Evolutionary conservation across 1,140 invertebrate genomes (phyloP), one percentile per base, ranked within the genome.

Genomic region (Phymorhynchus buccinoides): DNA sequence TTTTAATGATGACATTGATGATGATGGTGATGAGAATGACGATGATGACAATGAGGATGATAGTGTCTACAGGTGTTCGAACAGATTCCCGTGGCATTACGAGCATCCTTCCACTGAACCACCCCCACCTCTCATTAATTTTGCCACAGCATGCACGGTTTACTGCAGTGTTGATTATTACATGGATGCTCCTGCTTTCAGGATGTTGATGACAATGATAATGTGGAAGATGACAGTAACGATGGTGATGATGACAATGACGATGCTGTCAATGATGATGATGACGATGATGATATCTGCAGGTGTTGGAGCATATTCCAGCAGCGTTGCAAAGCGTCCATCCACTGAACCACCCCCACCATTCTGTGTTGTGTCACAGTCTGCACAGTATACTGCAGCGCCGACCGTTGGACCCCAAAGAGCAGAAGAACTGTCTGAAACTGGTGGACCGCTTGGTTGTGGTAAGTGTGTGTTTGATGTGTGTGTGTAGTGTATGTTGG

Each of bases 381-480:
- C 41, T 83, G 62, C 81, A 83, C n/a, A n/a, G 16, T 42, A 27
- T 37, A 1, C 48, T 83, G 16, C 16, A 41, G n/a, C 9, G 27
- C 35, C 35, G 37, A 4, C 32, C 27, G 56, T n/a, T 73, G 81
- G 62, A 73, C 48, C 37, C 32, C 27, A 35, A 1, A 16, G 39
- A 83, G 32, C 81, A 83, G 62, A 83, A 83, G 41, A 83, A 83
- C 32, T 16, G 68, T 32, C 16, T 83, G 27, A 32, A n/a, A 30
- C 41, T 83, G n/a, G 39, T 83, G 56, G 22, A 35, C 44, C n/a
- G 39, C n/a, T 32, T 83, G 22, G 66, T 83, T 16, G 39, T 44
- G 81, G 81, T 83, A 18, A 1, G 62, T 44, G 56, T 62, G 56
- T 62, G 42, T 22, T 16, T 41, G n/a, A n/a, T n/a, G n/a, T n/a